A percentile compares a stretch with the other conserved stretches of the same genome.
These are phyloP conservation scores for Sipha maydis DNA, from an alignment of 2,888 invertebrate species.

Conservation along the genomic window DNA sequence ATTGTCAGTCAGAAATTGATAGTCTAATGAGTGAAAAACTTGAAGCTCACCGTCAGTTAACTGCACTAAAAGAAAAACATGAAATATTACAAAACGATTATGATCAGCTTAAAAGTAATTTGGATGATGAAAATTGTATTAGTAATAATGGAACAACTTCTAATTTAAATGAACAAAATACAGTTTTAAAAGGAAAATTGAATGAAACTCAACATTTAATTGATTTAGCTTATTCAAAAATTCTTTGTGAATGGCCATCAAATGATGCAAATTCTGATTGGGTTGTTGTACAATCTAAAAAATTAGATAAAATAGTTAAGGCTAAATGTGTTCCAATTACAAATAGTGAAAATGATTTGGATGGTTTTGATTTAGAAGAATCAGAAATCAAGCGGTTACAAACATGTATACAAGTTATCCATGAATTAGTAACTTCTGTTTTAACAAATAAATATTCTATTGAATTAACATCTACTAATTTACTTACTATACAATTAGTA, in stretches of 20 bases:
- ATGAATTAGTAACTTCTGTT: constrained; percentile 19
- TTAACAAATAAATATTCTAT: neutral
- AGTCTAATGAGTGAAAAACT: constrained; percentile 54
- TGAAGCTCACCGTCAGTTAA: constrained; percentile 33
- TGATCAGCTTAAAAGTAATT: constrained; percentile 54
- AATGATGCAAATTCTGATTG: constrained; percentile 20
- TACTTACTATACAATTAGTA: neutral
- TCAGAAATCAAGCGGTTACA: neutral
- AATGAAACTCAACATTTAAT: constrained; percentile 47
- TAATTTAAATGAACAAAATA: constrained; percentile 14
- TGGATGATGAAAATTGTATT: neutral
- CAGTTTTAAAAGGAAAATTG: constrained; percentile 29
- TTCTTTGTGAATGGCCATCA: constrained; percentile 27
- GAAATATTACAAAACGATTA: constrained; percentile 58
- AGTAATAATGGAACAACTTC: neutral
- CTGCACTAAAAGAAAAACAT: constrained; percentile 36
- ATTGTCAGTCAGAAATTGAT: constrained; percentile 55
- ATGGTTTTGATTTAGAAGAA: neutral
- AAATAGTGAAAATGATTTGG: neutral
- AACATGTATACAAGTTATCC: constrained; percentile 9
- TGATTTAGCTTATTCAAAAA: constrained; percentile 35
- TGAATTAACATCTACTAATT: neutral
- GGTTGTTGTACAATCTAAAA: constrained; percentile 21
- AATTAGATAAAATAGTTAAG: constrained; percentile 43
- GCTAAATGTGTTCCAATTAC: neutral